Evolutionary conservation across 1,140 invertebrate genomes (phyloP).

Genomic region (Carposina sasakii): DNA sequence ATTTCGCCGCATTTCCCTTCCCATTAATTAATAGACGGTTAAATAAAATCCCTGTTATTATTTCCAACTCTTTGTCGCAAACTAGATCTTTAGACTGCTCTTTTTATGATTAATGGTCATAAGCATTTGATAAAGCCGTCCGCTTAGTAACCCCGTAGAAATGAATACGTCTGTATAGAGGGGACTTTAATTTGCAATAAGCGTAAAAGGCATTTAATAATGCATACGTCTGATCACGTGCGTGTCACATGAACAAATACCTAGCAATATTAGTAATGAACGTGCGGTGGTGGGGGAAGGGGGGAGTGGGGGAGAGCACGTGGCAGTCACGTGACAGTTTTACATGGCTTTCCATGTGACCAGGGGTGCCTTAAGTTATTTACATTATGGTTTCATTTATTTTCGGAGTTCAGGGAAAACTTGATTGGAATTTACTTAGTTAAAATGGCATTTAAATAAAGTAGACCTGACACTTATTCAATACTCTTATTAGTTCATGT

Average conservation of each 20-base stretch:
- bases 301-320: constrained; percentile 33
- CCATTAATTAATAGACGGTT: too few species aligned
- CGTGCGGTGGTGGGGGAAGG: constrained; percentile 18
- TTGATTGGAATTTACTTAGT: too few species aligned
- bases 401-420: too few species aligned
- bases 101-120: constrained; percentile 30
- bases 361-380: constrained; percentile 30
- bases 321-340: constrained; percentile 58
- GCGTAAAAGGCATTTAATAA: constrained; percentile 72
- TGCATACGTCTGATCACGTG: constrained; percentile 58
- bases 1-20: too few species aligned
- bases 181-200: constrained; percentile 62
- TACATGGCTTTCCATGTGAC: constrained; percentile 38
- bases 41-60: too few species aligned
- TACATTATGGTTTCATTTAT: constrained; percentile 36
- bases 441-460: too few species aligned
- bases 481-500: too few species aligned
- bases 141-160: constrained; percentile 33
- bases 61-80: too few species aligned
- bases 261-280: constrained; percentile 61
- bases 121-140: constrained; percentile 27
- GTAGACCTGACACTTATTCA: too few species aligned
- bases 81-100: constrained; percentile 18
- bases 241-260: constrained; percentile 55
- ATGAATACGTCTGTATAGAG: constrained; percentile 44